Base-by-base conservation (phyloP, 1,140 invertebrate genomes). In the Pseudomyrmex flavicornis region DNA sequence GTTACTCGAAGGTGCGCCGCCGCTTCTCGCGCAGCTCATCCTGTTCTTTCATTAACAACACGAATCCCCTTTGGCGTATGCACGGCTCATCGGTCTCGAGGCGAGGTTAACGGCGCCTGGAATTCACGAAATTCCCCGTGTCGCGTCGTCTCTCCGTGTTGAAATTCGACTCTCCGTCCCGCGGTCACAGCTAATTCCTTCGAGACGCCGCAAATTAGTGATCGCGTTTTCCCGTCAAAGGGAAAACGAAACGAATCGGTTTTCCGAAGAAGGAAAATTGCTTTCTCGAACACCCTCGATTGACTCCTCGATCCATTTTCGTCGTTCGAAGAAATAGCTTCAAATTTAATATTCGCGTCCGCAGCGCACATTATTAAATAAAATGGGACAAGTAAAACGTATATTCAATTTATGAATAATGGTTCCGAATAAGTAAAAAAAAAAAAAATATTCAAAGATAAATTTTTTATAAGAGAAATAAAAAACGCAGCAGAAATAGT, bases 41-140 rank as follows among this genome's bases (percentile, higher is more conserved):
- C 89, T 91, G 87, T 86, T 90, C 89, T 91, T 91, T 92, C 89
- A 89, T 92, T 91, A 90, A 85, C 88, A 72, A 74, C 62, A 7
- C 35, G 35, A 73, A 92, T 88, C 70, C 73, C 84, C 76, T 54
- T 35, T 35, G 35, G 35, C 35, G 66, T 82, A 85, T 77, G 50
- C 68, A 8, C 52, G 61, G 56, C 54, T 75, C 56, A 46, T 66
- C 68, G 26, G 61, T 59, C 17, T 26, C 13, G 66, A 20, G 69
- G 26, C 44, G 13, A 66, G 26, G 7, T n/a, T 89, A 90, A 89
- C 87, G 86, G 85, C 76, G 13, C 13, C 52, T 82, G 58, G 52
- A 83, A 87, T 87, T 80, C 44, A 58, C 56, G 54, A 85, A 84
- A 83, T 72, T 63, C 66, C 61, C 59, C 20, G 54, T 5, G 54